phyloP scores from a whole-genome alignment of 2,797 vertebrate genomes.

The Lithobates pipiens region DNA sequence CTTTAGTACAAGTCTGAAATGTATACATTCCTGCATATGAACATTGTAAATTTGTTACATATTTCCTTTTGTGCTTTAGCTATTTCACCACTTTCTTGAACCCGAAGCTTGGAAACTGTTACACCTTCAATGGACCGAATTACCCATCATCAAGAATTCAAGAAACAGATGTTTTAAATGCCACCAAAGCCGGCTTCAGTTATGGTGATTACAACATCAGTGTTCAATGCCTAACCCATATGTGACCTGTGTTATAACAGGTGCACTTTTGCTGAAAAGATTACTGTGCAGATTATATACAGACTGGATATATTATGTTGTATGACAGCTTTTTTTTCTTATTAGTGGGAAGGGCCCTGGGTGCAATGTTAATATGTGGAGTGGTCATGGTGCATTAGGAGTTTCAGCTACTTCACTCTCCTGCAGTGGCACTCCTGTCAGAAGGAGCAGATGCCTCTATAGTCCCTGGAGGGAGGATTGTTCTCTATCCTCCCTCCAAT shows the following conservation, averaged over 20 bases:
- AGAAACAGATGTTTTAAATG: slow-evolving; percentile 47
- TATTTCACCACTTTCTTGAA: slow-evolving; percentile 60
- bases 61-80: slow-evolving; percentile 28
- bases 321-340: too few species aligned
- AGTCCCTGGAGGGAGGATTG: too few species aligned
- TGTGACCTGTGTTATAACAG: background rate
- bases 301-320: too few species aligned
- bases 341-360: too few species aligned
- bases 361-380: too few species aligned
- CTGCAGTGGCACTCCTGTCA: too few species aligned
- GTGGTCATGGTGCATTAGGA: too few species aligned
- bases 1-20: background rate
- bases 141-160: background rate
- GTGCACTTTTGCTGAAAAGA: background rate
- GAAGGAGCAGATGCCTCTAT: too few species aligned
- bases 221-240: background rate
- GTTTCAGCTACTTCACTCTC: too few species aligned
- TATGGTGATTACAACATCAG: slow-evolving; percentile 52
- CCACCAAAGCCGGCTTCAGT: slow-evolving; percentile 61
- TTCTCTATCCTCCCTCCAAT: too few species aligned
- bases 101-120: slow-evolving; percentile 59
- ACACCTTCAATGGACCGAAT: slow-evolving; percentile 58
- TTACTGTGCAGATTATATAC: too few species aligned
- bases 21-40: background rate
- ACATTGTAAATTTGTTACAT: background rate